These are phyloP conservation scores for Pyrgilauda ruficollis DNA, from an alignment of 2,113 vertebrate genomes.

Conservation along the genomic window DNA sequence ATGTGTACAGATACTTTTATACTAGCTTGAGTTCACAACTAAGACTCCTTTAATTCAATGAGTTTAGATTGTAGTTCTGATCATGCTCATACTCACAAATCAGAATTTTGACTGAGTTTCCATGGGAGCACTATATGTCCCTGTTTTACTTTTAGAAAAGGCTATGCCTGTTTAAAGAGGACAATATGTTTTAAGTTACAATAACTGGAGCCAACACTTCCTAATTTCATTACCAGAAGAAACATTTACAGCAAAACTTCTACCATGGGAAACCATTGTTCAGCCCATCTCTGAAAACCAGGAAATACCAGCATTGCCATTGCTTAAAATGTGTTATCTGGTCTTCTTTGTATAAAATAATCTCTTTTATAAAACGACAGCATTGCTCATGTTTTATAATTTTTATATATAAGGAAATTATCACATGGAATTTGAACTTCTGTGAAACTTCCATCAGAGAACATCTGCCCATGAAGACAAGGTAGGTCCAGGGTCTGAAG, in stretches of 20 bases:
- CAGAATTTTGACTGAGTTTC: slow-evolving; percentile 73
- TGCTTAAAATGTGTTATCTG: slow-evolving; percentile 62
- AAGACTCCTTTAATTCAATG: slow-evolving; percentile 70
- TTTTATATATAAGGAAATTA: not conserved
- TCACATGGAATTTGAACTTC: not conserved
- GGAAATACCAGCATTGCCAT: slow-evolving; percentile 46
- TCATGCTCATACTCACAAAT: slow-evolving; percentile 70
- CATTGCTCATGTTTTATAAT: not conserved
- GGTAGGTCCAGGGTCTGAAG: not conserved
- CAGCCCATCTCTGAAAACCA: slow-evolving; percentile 44
- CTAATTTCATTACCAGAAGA: slow-evolving; percentile 80
- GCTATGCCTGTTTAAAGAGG: slow-evolving; percentile 72
- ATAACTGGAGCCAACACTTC: slow-evolving; percentile 75
- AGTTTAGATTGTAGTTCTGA: slow-evolving; percentile 69
- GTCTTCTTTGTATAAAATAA: slow-evolving; percentile 48
- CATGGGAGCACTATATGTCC: slow-evolving; percentile 68
- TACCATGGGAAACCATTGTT: slow-evolving; percentile 62
- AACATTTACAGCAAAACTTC: slow-evolving; percentile 58
- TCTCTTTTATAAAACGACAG: slow-evolving; percentile 56
- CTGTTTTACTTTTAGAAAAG: slow-evolving; percentile 72
- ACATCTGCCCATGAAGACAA: not conserved
- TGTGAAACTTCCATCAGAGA: not conserved
- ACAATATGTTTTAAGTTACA: slow-evolving; percentile 80
- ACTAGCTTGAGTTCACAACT: slow-evolving; percentile 55
- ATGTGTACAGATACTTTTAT: slow-evolving; percentile 36